Conservation (phyloP, 2,888 invertebrate species). For the Ochropleura leucogaster region DNA sequence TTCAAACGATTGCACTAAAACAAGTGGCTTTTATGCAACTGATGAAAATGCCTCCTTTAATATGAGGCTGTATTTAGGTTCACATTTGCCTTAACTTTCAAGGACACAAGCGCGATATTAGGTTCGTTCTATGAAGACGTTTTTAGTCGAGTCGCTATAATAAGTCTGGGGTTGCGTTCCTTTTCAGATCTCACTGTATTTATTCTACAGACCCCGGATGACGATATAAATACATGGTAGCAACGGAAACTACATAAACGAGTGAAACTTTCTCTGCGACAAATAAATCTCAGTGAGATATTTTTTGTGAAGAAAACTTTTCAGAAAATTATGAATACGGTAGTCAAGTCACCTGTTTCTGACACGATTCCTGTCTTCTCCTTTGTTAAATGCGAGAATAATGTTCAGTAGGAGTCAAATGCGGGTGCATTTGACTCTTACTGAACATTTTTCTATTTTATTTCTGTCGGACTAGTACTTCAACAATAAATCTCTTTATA, state of each 20-base stretch:
- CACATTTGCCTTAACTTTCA: no score
- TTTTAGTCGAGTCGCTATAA: neutral
- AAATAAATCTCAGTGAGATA: constrained; percentile 58
- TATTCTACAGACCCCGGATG: neutral
- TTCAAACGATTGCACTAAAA: neutral
- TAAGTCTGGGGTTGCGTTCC: neutral
- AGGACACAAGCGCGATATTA: neutral
- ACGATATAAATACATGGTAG: neutral
- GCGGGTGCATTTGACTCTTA: no score
- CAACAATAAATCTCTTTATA: neutral
- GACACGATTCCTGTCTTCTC: constrained; percentile 61
- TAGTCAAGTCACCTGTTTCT: constrained; percentile 59
- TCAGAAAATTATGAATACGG: constrained; percentile 63
- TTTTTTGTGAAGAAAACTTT: constrained; percentile 59
- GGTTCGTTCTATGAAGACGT: neutral
- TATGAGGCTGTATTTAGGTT: no score
- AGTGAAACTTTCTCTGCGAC: constrained; percentile 24
- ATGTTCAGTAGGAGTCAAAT: constrained; percentile 47
- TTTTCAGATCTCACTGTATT: neutral
- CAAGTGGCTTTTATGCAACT: no score
- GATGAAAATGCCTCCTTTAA: no score
- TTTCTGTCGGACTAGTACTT: constrained; percentile 7
- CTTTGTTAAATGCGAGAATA: constrained; percentile 60
- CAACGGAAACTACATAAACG: constrained; percentile 21
- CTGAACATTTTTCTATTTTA: no score